phyloP scores from a whole-genome alignment of 1,140 invertebrate genomes.

The Latrodectus geometricus region DNA sequence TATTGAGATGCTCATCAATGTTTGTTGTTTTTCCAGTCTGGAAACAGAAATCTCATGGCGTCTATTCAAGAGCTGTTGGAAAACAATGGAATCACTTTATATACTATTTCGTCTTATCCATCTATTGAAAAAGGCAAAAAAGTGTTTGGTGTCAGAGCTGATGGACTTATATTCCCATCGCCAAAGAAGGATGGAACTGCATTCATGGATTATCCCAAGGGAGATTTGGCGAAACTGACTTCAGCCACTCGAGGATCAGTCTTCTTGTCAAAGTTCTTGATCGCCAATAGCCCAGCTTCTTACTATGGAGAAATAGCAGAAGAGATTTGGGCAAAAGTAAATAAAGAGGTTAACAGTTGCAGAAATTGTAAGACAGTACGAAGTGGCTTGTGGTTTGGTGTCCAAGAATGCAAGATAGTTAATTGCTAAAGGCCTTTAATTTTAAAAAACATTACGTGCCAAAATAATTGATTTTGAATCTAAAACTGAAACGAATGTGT shows the following conservation, averaged over 20 bases:
- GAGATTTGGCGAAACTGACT: conserved; percentile 41
- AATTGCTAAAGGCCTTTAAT: not conserved
- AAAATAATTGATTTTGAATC: no score
- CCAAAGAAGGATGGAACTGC: conserved; percentile 12
- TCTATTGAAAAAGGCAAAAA: conserved; percentile 42
- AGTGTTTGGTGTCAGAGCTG: conserved; percentile 49
- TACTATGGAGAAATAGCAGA: conserved; percentile 25
- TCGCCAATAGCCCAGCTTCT: not conserved
- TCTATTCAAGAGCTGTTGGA: conserved; percentile 5
- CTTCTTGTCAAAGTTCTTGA: conserved; percentile 30
- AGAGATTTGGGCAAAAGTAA: conserved; percentile 42
- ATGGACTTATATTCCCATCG: conserved; percentile 51
- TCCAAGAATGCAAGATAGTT: conserved; percentile 17
- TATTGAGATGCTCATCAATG: not conserved
- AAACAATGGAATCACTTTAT: conserved; percentile 48
- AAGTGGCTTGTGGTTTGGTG: conserved; percentile 33
- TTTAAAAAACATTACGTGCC: no score
- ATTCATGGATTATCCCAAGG: conserved; percentile 29
- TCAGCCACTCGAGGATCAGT: conserved; percentile 47
- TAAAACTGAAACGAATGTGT: no score
- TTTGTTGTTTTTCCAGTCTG: conserved; percentile 13
- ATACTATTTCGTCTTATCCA: conserved; percentile 37
- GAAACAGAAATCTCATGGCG: not conserved
- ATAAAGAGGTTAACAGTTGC: conserved; percentile 23
- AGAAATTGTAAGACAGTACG: conserved; percentile 17